phyloP scores from a whole-genome alignment of 2,888 invertebrate genomes.

The Noctua pronuba region DNA sequence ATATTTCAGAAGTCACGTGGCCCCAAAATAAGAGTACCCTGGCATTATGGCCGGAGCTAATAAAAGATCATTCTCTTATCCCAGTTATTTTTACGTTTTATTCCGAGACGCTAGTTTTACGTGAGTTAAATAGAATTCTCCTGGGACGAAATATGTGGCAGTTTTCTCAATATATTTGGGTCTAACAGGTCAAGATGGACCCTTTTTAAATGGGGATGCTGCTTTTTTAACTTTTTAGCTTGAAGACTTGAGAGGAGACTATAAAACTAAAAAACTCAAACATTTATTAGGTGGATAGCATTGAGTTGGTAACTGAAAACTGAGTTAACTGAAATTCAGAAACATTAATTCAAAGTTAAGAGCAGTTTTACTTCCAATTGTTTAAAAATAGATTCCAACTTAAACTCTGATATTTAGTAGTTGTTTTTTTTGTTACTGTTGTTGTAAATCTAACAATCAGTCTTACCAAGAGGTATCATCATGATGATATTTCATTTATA shows the following conservation, averaged over 20 bases:
- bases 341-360: no score
- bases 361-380: no score
- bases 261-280: background rate
- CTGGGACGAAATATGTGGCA: constrained; percentile 1
- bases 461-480: no score
- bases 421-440: no score
- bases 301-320: no score
- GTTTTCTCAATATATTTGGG: constrained; percentile 30
- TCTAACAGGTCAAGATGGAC: background rate
- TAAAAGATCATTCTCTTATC: constrained; percentile 39
- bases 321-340: background rate
- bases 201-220: constrained; percentile 3
- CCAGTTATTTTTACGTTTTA: constrained; percentile 54
- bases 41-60: constrained; percentile 24
- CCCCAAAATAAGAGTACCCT: constrained; percentile 28
- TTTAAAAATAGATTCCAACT: no score
- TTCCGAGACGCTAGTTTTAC: constrained; percentile 37
- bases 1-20: constrained; percentile 34
- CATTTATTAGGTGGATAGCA: background rate
- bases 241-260: background rate
- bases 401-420: no score
- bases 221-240: constrained; percentile 5
- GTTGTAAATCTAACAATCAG: no score
- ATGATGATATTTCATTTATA: no score
- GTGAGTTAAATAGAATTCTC: constrained; percentile 28